Base-by-base conservation (phyloP, 2,888 invertebrate species). In the Cephus pulcher region DNA sequence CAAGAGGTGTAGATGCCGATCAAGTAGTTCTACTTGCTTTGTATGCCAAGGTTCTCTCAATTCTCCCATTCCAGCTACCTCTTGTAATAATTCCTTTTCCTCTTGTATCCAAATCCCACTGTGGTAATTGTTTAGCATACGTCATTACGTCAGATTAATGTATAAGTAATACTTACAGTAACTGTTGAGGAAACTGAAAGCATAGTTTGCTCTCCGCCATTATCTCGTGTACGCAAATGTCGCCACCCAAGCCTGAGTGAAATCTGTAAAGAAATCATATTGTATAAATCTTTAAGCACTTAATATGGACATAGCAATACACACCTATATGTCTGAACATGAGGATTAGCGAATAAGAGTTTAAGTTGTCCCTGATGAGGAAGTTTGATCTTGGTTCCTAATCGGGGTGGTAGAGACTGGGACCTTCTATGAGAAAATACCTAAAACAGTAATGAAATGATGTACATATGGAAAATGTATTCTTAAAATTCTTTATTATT, bases 221-320 rank as follows among this genome's bases (percentile, higher is more conserved):
- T 75, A 97, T 95, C 92, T 98, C 98, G 88, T 98, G 97, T 4
- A 98, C 98, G 83, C 96, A 97, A 76, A 98, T 97, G 90, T 98
- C 98, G 1, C 97, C 97, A 0, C 97, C 97, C 35, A 97, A 93
- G 0, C 97, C 97, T 0, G 98, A 98, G 90, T 98, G 97, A 90
- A 98, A 96, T 77, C 98, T 94, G 90, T 96, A 97, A 73, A 77
- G 56, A 56, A 77, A 69, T 76, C 71, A 11, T 11, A 68, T 40
- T 34, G 15, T 11, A 6, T 32, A 40, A 32, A 56, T n/a, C 1
- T 4, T 32, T 32, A 12, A 74, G 68, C 35, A 33, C 32, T n/a
- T 23, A 40, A 77, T 69, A 76, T 70, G 23, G 23, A 56, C 2
- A 9, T 56, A 56, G 23, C 23, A 23, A 56, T 23, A 76, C 69